phyloP scores from a whole-genome alignment of 1,140 invertebrate species.

The Listronotus oregonensis region DNA sequence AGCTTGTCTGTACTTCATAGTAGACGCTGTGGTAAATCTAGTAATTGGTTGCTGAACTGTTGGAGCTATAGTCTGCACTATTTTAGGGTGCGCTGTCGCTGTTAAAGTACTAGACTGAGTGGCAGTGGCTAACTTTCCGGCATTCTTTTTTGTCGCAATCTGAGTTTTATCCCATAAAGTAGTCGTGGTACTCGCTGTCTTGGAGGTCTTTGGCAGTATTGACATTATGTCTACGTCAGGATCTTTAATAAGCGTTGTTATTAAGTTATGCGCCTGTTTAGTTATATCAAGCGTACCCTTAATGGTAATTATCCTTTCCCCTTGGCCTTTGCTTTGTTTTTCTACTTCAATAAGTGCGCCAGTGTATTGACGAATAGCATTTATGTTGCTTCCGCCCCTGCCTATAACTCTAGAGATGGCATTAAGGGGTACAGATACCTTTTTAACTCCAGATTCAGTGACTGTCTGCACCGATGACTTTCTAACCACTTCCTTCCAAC shows the following conservation, averaged over 20 bases:
- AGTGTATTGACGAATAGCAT: slow-evolving; percentile 91
- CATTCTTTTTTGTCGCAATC: slow-evolving; percentile 53
- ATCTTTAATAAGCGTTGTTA: slow-evolving; percentile 87
- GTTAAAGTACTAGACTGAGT: slow-evolving; percentile 24
- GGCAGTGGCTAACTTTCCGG: slow-evolving; percentile 44
- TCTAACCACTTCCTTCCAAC: slow-evolving; percentile 95
- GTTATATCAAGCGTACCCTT: slow-evolving; percentile 91
- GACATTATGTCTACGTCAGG: slow-evolving; percentile 89
- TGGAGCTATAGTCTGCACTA: slow-evolving; percentile 17
- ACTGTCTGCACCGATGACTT: slow-evolving; percentile 68
- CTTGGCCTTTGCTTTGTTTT: slow-evolving; percentile 92
- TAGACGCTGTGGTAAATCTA: slow-evolving; percentile 46
- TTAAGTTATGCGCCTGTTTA: slow-evolving; percentile 85
- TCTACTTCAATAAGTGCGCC: slow-evolving; percentile 98
- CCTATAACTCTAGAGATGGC: slow-evolving; percentile 96
- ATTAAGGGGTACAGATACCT: slow-evolving; percentile 90
- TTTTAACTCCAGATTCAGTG: slow-evolving; percentile 69
- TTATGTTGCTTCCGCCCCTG: slow-evolving; percentile 94
- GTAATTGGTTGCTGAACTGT: slow-evolving; percentile 24
- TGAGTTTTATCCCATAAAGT: slow-evolving; percentile 66
- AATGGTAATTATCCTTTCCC: slow-evolving; percentile 92
- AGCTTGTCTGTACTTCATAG: slow-evolving; percentile 55
- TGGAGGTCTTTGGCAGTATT: slow-evolving; percentile 75
- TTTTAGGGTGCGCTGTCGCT: slow-evolving; percentile 43
- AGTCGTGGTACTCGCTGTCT: slow-evolving; percentile 57